A percentile compares a stretch with the other conserved stretches of the same genome.
Conservation (phyloP, 2,888 invertebrate genomes). For the Cephonodes hylas region DNA sequence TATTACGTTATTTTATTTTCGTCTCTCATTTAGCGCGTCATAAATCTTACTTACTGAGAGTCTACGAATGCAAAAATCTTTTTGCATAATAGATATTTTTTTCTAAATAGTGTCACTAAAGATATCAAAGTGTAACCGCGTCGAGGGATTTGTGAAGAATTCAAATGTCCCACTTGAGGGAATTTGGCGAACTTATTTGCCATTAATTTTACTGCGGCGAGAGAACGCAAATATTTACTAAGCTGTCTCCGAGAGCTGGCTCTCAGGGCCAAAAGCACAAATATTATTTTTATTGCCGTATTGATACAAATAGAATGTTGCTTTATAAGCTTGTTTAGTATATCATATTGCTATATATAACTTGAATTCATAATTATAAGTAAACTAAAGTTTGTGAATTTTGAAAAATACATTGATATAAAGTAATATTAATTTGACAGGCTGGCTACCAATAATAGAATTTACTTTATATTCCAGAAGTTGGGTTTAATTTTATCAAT, state of each 20-base stretch:
- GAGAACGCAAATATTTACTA: background rate
- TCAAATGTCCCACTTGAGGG: conserved; percentile 2
- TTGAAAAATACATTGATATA: background rate
- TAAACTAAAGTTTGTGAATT: too few relatives aligned
- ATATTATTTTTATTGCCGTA: background rate
- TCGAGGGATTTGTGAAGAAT: background rate
- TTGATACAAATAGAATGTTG: background rate
- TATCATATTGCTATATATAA: background rate
- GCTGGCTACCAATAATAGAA: too few relatives aligned
- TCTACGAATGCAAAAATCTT: too few relatives aligned
- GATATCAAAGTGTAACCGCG: background rate
- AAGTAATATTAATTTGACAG: background rate
- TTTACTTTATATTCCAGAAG: background rate
- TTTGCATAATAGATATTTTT: too few relatives aligned
- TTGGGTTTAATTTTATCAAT: too few relatives aligned
- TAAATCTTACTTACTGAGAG: too few relatives aligned
- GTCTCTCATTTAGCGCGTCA: too few relatives aligned
- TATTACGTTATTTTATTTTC: too few relatives aligned
- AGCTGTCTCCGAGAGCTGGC: background rate
- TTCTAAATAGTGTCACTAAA: too few relatives aligned
- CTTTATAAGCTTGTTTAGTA: background rate
- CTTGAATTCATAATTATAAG: background rate
- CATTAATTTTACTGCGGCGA: conserved; percentile 8
- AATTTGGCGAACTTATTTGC: conserved; percentile 1
- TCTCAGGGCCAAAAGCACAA: background rate